Conservation (phyloP, 2,888 invertebrate genomes). For the Lithophane leautieri region DNA sequence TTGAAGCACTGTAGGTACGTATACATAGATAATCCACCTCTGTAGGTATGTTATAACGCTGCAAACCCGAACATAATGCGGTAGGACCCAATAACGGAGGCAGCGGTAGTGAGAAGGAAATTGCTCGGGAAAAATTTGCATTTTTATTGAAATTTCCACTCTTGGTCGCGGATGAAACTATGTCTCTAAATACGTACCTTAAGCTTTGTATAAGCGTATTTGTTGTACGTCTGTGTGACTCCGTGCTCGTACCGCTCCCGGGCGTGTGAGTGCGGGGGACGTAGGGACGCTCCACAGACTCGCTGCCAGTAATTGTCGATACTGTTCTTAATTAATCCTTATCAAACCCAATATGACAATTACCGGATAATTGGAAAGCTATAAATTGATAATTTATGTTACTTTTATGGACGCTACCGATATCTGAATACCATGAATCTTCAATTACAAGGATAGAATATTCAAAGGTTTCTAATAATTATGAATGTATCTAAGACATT, state of each 20-base stretch:
- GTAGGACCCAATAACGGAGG: slow-evolving; percentile 84
- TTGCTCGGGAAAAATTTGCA: slow-evolving; percentile 87
- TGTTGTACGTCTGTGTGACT: slow-evolving; percentile 69
- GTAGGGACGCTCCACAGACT: slow-evolving; percentile 65
- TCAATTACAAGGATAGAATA: slow-evolving; percentile 60
- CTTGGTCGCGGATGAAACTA: slow-evolving; percentile 86
- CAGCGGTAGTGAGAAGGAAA: slow-evolving; percentile 84
- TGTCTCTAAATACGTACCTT: slow-evolving; percentile 86
- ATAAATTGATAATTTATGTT: slow-evolving; percentile 68
- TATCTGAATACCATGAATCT: slow-evolving; percentile 62
- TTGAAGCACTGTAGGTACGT: slow-evolving; percentile 70
- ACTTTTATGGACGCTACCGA: slow-evolving; percentile 62
- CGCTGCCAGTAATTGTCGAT: slow-evolving; percentile 71
- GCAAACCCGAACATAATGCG: slow-evolving; percentile 81
- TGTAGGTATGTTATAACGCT: slow-evolving; percentile 76
- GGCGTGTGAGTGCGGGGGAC: slow-evolving; percentile 70
- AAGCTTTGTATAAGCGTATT: slow-evolving; percentile 81
- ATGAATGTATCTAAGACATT: slow-evolving; percentile 49
- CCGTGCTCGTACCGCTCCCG: slow-evolving; percentile 55
- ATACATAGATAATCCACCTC: slow-evolving; percentile 72
- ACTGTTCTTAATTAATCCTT: slow-evolving; percentile 61
- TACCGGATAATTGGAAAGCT: slow-evolving; percentile 63
- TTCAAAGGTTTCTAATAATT: slow-evolving; percentile 64
- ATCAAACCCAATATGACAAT: slow-evolving; percentile 59
- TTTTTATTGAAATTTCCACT: slow-evolving; percentile 90